A percentile compares a stretch with the other conserved stretches of the same genome.
Evolutionary conservation across 2,888 invertebrate genomes (phyloP).

Genomic region (Drosophila multiciliata): DNA sequence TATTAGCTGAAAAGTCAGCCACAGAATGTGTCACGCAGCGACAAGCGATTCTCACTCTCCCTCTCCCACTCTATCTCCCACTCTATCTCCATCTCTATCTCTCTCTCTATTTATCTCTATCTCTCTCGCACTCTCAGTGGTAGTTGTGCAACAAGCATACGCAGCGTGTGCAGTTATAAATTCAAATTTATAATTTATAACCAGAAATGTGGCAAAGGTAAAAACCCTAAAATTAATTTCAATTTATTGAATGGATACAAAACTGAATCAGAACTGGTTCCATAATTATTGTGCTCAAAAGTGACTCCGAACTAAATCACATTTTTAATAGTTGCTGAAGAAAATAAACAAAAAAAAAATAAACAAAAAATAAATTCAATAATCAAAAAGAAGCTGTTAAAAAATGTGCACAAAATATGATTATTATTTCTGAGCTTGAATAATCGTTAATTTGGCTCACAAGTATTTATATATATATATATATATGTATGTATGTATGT

Average conservation of each 20-base stretch:
- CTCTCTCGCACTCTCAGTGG: constrained; percentile 21
- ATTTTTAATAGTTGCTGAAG: not conserved
- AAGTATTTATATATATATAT: not conserved
- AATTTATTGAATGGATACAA: not conserved
- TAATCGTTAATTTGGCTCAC: not conserved
- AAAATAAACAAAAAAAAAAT: too few species aligned
- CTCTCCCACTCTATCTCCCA: not conserved
- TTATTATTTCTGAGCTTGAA: not conserved
- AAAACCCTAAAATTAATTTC: not conserved
- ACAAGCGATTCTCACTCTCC: not conserved
- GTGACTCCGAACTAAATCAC: not conserved
- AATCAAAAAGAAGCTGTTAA: too few species aligned
- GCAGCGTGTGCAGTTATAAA: constrained; percentile 36
- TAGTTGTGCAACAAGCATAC: constrained; percentile 45
- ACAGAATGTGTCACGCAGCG: constrained; percentile 72
- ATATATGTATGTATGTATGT: not conserved
- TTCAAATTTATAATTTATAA: not conserved
- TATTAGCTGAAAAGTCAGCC: constrained; percentile 73
- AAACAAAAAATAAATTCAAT: not conserved
- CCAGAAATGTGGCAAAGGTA: not conserved
- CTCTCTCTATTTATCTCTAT: constrained; percentile 11
- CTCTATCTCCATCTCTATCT: constrained; percentile 3
- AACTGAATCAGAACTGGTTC: not conserved
- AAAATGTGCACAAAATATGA: not conserved
- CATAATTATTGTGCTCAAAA: not conserved